phyloP scores from a whole-genome alignment of 1,140 invertebrate species.

The Drosophila virilis region DNA sequence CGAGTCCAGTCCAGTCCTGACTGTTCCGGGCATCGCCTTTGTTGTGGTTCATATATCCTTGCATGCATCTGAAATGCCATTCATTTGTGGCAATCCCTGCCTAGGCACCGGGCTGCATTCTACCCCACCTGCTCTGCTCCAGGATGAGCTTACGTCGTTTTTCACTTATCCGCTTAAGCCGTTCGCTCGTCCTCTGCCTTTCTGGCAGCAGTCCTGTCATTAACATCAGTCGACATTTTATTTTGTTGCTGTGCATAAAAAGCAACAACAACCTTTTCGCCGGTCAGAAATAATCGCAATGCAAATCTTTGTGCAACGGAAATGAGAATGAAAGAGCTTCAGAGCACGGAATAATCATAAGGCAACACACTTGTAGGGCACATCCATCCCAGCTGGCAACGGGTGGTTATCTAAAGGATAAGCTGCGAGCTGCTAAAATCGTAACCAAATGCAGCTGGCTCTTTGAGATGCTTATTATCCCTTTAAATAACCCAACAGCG shows the following conservation, averaged over 20 bases:
- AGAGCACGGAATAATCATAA: conserved; percentile 12
- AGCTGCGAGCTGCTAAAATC: not conserved
- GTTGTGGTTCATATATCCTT: conserved; percentile 55
- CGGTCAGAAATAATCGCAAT: conserved; percentile 43
- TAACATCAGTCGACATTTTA: conserved; percentile 48
- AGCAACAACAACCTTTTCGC: conserved; percentile 22
- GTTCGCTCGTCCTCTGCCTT: conserved; percentile 1
- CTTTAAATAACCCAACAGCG: too few species aligned
- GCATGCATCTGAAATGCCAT: conserved; percentile 53
- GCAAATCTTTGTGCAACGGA: conserved; percentile 54
- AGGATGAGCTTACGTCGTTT: conserved; percentile 43
- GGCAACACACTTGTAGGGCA: not conserved
- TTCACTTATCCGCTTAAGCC: conserved; percentile 55
- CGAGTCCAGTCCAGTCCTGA: not conserved
- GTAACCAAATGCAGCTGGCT: not conserved
- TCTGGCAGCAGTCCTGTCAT: conserved; percentile 35
- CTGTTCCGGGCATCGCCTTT: conserved; percentile 29
- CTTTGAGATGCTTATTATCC: too few species aligned
- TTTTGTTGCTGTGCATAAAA: conserved; percentile 15
- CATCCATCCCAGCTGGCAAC: not conserved
- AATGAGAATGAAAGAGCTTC: conserved; percentile 34
- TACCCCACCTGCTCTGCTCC: conserved; percentile 3
- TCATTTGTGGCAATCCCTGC: conserved; percentile 54
- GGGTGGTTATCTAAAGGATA: not conserved
- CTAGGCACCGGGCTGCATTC: conserved; percentile 27